phyloP scores from a whole-genome alignment of 2,797 vertebrate genomes.

The Scarus forsteni region DNA sequence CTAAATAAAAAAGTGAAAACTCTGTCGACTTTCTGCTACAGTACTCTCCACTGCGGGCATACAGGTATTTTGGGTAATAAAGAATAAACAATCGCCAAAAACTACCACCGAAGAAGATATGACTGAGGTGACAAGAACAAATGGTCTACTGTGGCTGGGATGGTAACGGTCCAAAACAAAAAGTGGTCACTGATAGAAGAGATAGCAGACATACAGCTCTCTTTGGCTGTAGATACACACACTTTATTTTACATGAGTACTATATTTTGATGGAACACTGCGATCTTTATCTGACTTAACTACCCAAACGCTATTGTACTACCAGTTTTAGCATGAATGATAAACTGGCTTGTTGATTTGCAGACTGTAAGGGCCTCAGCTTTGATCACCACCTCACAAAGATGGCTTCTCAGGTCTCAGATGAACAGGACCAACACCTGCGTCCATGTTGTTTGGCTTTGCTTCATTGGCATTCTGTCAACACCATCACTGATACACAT shows the following conservation, averaged over 20 bases:
- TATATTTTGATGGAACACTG: constrained; percentile 57
- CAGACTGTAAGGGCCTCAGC: constrained; percentile 62
- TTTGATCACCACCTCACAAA: constrained; percentile 72
- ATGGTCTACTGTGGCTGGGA: constrained; percentile 36
- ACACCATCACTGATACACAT: constrained; percentile 61
- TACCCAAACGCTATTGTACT: constrained; percentile 73
- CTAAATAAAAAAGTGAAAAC: constrained; percentile 21
- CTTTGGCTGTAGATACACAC: constrained; percentile 20
- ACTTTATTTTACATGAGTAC: constrained; percentile 55
- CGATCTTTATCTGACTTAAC: constrained; percentile 71
- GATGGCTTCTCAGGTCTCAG: constrained; percentile 61
- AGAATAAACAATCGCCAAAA: constrained; percentile 47
- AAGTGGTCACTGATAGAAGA: constrained; percentile 38
- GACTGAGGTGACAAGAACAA: constrained; percentile 61
- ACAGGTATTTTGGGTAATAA: constrained; percentile 66
- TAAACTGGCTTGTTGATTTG: constrained; percentile 56
- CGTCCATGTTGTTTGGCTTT: constrained; percentile 76
- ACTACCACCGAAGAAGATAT: constrained; percentile 65
- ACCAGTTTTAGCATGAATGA: constrained; percentile 72
- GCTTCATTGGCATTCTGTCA: constrained; percentile 73
- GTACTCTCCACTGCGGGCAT: constrained; percentile 53
- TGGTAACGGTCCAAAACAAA: constrained; percentile 43
- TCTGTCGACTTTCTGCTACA: constrained; percentile 42
- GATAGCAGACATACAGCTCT: constrained; percentile 33
- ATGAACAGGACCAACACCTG: constrained; percentile 77